Evolutionary conservation across 2,888 invertebrate genomes (phyloP).

Genomic region (Lithophane ornitopus): DNA sequence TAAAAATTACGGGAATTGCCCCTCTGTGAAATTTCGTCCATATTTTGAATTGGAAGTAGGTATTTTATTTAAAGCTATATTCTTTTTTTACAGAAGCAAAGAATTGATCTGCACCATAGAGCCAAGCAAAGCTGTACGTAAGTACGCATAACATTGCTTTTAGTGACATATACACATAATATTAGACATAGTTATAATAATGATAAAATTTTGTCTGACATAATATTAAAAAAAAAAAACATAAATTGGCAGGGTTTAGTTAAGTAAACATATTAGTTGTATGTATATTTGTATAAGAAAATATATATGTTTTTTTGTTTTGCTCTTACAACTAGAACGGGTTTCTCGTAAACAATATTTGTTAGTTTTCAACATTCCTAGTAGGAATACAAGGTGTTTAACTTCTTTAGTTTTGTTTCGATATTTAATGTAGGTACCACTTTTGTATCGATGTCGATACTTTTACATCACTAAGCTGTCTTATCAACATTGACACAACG

Average conservation of each 20-base stretch:
- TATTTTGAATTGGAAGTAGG: background rate
- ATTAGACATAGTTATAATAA: constrained; percentile 1
- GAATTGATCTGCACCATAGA: constrained; percentile 29
- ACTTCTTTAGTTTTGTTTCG: background rate
- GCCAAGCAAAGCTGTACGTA: constrained; percentile 1
- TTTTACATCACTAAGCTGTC: constrained; percentile 7
- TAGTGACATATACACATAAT: constrained; percentile 40
- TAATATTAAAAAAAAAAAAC: constrained; percentile 2
- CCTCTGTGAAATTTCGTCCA: background rate
- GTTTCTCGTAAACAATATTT: constrained; percentile 40
- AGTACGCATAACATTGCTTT: constrained; percentile 27
- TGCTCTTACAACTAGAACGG: constrained; percentile 23
- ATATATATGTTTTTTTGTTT: constrained; percentile 22
- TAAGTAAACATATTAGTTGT: constrained; percentile 41
- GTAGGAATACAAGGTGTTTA: constrained; percentile 21
- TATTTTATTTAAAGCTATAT: background rate
- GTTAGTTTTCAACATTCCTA: constrained; percentile 46
- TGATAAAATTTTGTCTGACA: constrained; percentile 12
- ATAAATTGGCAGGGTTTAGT: constrained; percentile 59
- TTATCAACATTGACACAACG: background rate
- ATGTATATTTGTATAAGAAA: constrained; percentile 34
- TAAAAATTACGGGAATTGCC: too few relatives aligned
- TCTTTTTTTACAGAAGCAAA: constrained; percentile 45
- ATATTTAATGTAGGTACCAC: background rate
- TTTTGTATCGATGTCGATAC: constrained; percentile 11